Evolutionary conservation across 1,140 invertebrate genomes (phyloP), one percentile per base, ranked within the genome.

Genomic region (Alviniconcha marisindica): DNA sequence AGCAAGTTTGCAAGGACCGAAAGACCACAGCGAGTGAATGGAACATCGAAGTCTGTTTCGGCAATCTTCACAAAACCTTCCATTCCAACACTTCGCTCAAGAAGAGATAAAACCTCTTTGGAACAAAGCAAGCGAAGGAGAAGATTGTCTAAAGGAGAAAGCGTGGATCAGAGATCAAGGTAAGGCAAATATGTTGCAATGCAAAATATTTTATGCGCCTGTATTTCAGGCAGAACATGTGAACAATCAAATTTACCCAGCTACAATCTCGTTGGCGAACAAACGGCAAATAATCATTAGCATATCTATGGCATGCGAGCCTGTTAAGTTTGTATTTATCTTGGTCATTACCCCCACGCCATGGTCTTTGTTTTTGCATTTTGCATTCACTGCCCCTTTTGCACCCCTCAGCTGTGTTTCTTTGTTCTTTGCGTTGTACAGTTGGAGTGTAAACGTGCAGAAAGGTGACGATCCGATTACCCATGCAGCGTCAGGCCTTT

Each of bases 41-140:
- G 81, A 76, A 84, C 83, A 60, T 76, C 71, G 24, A 74, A 74
- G 56, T 76, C 51, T 82, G 42, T 82, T 38, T 71, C 63, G 69
- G 83, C 81, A 66, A 86, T 88, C 81, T 89, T 90, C 82, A 85
- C 87, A 38, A 88, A 88, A 81, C 89, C 89, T 51, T 88, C 89
- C 44, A 87, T 88, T 81, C 89, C 89, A 42, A 86, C 86, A 56
- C 85, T 90, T 44, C 84, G 89, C 71, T 89, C 89, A 85, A 88
- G 88, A 77, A 85, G 86, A 60, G 82, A 87, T 33, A 86, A 85
- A 84, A 56, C 80, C 82, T 83, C 84, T n/a, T 48, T 42, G 28
- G 86, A 86, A 60, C 54, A 81, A 18, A 81, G 56, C 44, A 86
- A 44, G 44, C 40, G 73, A 76, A 40, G 73, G 42, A 76, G 56